phyloP scores from a whole-genome alignment of 2,113 vertebrate species.

The Thalassoma bifasciatum region DNA sequence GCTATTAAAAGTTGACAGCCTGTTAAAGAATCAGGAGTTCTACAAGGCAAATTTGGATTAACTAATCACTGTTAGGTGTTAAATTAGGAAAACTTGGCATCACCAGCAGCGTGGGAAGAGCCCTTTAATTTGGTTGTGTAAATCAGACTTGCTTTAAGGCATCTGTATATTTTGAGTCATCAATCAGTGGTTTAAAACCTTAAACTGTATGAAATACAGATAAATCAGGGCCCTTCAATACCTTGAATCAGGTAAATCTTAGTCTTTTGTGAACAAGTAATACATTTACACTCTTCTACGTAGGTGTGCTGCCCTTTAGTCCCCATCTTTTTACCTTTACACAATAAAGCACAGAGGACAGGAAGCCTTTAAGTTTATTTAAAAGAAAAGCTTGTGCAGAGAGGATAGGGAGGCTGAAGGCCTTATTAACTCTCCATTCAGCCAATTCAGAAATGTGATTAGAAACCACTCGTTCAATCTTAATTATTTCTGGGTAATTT shows the following conservation, averaged over 20 bases:
- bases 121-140: slow-evolving; percentile 26
- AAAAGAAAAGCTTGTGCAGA: slow-evolving; percentile 19
- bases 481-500: slow-evolving; percentile 56
- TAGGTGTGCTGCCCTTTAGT: background rate
- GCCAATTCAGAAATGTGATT: slow-evolving; percentile 25
- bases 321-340: background rate
- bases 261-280: background rate
- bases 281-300: background rate
- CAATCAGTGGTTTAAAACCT: background rate
- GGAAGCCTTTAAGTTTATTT: background rate
- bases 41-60: slow-evolving; percentile 6
- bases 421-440: slow-evolving; percentile 39
- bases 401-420: background rate
- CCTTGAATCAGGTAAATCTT: background rate
- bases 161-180: background rate
- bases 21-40: slow-evolving; percentile 16
- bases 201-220: background rate
- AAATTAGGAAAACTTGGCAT: slow-evolving; percentile 29
- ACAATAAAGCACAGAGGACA: slow-evolving; percentile 12
- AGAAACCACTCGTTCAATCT: slow-evolving; percentile 49
- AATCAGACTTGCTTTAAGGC: slow-evolving; percentile 1
- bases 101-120: slow-evolving; percentile 27
- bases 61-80: slow-evolving; percentile 33
- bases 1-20: slow-evolving; percentile 31
- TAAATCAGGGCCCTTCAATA: background rate